These are phyloP conservation scores for Cylas formicarius DNA, from an alignment of 1,140 invertebrate species.

Conservation along the genomic window DNA sequence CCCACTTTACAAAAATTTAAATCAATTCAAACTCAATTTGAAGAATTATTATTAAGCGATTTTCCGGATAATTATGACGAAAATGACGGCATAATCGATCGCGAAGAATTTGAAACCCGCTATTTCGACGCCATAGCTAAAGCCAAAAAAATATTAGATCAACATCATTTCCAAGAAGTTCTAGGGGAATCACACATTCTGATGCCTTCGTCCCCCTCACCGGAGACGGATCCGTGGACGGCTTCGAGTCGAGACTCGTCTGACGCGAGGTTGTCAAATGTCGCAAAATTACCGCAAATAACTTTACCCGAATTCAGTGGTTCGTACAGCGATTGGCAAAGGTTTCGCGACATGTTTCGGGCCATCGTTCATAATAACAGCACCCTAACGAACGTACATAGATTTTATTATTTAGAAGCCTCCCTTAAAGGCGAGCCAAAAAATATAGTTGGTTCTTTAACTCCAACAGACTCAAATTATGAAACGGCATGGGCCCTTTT, in stretches of 20 bases:
- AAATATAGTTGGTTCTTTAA: conserved; percentile 18
- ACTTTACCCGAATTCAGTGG: conserved; percentile 30
- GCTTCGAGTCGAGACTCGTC: no score
- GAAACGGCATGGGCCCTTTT: conserved; percentile 9
- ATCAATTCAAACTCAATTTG: conserved; percentile 7
- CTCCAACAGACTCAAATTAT: conserved; percentile 8
- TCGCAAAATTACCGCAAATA: conserved; percentile 1
- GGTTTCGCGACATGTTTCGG: conserved; percentile 32
- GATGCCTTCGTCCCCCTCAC: no score
- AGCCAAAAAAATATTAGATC: conserved; percentile 2
- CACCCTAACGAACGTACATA: conserved; percentile 24
- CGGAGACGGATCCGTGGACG: no score
- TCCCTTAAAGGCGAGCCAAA: conserved; percentile 26
- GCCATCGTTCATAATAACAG: conserved; percentile 31
- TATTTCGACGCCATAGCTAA: conserved; percentile 9
- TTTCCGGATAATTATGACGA: neutral
- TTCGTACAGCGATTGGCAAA: conserved; percentile 30
- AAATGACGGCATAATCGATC: conserved; percentile 5
- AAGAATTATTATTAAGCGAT: conserved; percentile 11
- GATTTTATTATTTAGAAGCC: conserved; percentile 29
- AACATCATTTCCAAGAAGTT: no score
- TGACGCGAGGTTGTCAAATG: no score
- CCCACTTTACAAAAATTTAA: conserved; percentile 1
- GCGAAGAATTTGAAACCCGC: conserved; percentile 4
- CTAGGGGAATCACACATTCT: no score